Evolutionary conservation across 2,797 vertebrate species (phyloP).

Genomic region (Otus scops): DNA sequence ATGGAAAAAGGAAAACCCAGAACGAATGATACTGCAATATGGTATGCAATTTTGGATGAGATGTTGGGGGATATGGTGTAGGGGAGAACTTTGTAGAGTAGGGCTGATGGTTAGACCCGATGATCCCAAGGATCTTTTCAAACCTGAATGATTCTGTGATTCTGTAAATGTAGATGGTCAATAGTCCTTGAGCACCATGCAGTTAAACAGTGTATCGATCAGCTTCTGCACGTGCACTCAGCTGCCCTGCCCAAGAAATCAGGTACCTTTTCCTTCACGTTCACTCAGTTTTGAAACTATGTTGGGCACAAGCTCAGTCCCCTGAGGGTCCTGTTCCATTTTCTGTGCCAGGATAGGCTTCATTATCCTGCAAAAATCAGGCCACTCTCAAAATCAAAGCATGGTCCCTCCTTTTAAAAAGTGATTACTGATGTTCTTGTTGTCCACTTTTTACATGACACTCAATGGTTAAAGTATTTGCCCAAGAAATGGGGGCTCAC

Average conservation of each 20-base stretch:
- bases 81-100: too few species aligned
- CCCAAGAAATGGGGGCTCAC: not conserved
- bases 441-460: not conserved
- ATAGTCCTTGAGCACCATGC: not conserved
- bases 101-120: too few species aligned
- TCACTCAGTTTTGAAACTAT: not conserved
- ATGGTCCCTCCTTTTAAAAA: not conserved
- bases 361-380: not conserved
- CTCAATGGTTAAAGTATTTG: not conserved
- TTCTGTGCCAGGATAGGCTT: not conserved
- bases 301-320: fast-evolving
- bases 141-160: not conserved
- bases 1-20: too few species aligned
- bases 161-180: not conserved
- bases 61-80: too few species aligned
- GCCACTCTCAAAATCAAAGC: not conserved
- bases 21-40: too few species aligned
- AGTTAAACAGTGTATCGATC: not conserved
- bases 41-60: too few species aligned
- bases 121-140: too few species aligned
- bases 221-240: not conserved
- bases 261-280: not conserved
- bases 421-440: not conserved
- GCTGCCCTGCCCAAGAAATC: not conserved
- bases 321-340: not conserved